Conservation (phyloP, 2,888 invertebrate genomes). For the Tipula vernalis region DNA sequence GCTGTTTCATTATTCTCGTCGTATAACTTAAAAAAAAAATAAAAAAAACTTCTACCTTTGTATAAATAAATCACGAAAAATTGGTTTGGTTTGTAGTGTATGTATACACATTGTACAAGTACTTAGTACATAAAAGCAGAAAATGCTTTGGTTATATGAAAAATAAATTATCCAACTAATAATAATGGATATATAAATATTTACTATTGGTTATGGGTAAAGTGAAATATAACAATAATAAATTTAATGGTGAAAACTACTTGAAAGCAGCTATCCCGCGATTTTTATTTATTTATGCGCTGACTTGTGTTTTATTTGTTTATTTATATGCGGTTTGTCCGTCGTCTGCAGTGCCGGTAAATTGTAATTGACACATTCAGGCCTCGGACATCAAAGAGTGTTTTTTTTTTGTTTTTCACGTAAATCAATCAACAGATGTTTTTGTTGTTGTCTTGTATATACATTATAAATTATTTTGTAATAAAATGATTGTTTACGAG, state of each 20-base stretch:
- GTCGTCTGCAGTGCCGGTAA: neutral
- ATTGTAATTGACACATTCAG: neutral
- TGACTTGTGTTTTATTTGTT: neutral
- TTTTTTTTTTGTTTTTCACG: neutral
- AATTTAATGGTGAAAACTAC: neutral
- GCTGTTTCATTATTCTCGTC: neutral
- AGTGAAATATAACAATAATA: neutral
- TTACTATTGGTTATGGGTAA: neutral
- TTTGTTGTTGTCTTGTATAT: neutral
- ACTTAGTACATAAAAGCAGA: neutral
- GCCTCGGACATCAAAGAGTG: neutral
- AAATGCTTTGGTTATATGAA: neutral
- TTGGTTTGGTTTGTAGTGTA: neutral
- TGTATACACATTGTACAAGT: neutral
- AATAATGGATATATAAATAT: neutral
- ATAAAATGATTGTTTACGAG: neutral
- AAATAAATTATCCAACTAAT: neutral
- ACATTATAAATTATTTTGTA: neutral
- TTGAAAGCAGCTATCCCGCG: neutral
- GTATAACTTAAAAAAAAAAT: neutral
- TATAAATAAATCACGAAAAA: neutral
- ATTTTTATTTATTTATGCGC: neutral
- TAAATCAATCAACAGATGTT: neutral
- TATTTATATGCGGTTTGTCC: neutral
- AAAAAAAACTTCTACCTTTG: neutral